phyloP scores from a whole-genome alignment of 2,113 vertebrate genomes.

The Heliornis fulica region DNA sequence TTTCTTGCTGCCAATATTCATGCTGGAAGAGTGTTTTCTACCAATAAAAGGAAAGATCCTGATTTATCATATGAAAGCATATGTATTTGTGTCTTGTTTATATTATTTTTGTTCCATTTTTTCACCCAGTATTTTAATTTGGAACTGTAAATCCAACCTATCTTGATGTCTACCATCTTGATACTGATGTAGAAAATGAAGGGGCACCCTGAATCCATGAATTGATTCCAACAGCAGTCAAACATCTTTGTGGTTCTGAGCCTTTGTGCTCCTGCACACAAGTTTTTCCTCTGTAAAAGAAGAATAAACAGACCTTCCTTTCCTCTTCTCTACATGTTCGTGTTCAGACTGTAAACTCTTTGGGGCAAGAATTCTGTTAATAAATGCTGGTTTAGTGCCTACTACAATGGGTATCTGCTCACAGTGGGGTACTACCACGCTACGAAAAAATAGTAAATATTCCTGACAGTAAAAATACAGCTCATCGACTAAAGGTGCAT shows the following conservation, averaged over 20 bases:
- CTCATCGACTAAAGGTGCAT: conserved; percentile 58
- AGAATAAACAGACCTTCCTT: neutral
- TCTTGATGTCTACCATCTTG: neutral
- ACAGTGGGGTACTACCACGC: neutral
- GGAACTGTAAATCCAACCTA: neutral
- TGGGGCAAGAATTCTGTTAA: neutral
- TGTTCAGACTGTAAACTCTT: neutral
- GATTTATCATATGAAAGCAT: neutral
- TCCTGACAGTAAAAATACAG: conserved; percentile 62
- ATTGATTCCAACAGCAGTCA: neutral
- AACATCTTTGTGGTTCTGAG: neutral
- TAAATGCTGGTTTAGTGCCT: neutral
- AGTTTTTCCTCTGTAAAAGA: neutral
- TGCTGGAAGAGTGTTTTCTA: neutral
- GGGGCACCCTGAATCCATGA: neutral
- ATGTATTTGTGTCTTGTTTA: neutral
- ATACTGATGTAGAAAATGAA: neutral
- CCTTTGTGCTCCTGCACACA: neutral
- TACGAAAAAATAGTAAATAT: neutral
- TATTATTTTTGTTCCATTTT: neutral
- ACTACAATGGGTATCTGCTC: neutral
- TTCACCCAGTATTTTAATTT: neutral
- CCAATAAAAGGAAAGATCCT: neutral
- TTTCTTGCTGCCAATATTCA: neutral
- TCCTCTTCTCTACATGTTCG: neutral